Base-by-base conservation (phyloP, 2,797 vertebrate species). In the Nyctibius grandis region DNA sequence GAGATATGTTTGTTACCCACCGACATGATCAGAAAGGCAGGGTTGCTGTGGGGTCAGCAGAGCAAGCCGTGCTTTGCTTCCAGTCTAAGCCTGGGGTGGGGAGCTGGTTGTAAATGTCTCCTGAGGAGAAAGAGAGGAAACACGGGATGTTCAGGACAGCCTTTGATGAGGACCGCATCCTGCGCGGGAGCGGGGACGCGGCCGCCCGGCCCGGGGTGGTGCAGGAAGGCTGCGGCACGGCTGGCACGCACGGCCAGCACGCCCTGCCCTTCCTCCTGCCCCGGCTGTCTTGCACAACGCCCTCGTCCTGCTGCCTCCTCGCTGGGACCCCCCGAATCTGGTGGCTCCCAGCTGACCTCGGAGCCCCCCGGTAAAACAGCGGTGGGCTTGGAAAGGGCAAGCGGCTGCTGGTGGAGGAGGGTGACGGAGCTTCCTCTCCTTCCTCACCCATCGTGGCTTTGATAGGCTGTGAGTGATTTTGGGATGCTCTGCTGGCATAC, bases 161-260 rank as follows among this genome's bases (percentile, higher is more conserved):
- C 57, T 65, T 42, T 63, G 76, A 45, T 59, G 77, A 72, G 77
- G 51, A 28, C 54, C 42, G 51, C 78, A 67, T 72, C 89, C 69
- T 75, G 69, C 1, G 1, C 1, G 1, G 54, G 63, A 74, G 59
- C 3, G 2, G 40, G 33, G 76, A 50, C 1, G 2, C 4, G 0
- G 42, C 10, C 44, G 9, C 85, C 40, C 36, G 44, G 44, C 69
- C 73, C 5, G 10, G 80, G 79, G 90, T 68, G 84, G 78, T 85
- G 80, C 91, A 85, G 86, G 80, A 75, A 75, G 48, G 74, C 63
- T 89, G 80, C 91, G 70, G 86, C 69, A 70, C 69, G 42, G 74
- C 68, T 84, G 88, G 68, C 63, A 80, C 8, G 3, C 40, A 29
- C 1, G 7, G 34, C 69, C 29, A 83, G 54, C 11, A 5, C 73